Evolutionary conservation across 2,888 invertebrate genomes (phyloP), one percentile per base, ranked within the genome.

Genomic region (Dolichomitus sp.): DNA sequence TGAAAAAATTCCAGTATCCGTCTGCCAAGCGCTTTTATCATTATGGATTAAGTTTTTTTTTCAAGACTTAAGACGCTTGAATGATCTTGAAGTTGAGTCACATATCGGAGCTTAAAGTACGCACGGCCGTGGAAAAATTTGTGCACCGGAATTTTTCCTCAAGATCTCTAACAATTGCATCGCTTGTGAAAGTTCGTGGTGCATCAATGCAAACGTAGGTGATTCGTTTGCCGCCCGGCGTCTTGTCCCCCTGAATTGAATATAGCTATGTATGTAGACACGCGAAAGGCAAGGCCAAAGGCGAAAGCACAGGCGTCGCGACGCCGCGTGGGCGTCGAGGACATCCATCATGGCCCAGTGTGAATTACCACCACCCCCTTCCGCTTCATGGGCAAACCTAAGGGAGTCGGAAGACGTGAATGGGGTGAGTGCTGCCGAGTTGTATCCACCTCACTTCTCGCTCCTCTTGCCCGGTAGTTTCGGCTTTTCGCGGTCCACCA

Each of bases 271-370:
- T 19, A 48, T 52, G 61, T 40, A 61, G 7, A 27, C 70, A 68
- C 61, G 45, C 65, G 63, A 75, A 66, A 83, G 65, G 68, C 79
- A 80, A 76, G 83, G 75, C 52, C 72, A 80, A 45, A 27, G 87
- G 83, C 80, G 83, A 85, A 84, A 87, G 86, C 86, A 87, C 87
- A 90, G 92, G 90, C 92, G 91, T 90, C 90, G 90, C 89, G 92
- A 91, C 91, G 92, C 90, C 92, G 90, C 87, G 91, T 87, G 89
- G 91, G 89, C 91, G 90, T 91, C 91, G 90, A 88, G 88, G 84
- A 89, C 90, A 92, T 92, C 90, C 89, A 92, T 92, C 92, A 92
- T 92, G 90, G 88, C 88, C 87, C 82, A 89, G 89, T 88, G 92
- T 91, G 92, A 92, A 92, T 92, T 92, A 91, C 90, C 91, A 91